A percentile compares a stretch with the other conserved stretches of the same genome.
phyloP scores from a whole-genome alignment of 2,888 invertebrate genomes.

The Coenonympha arcania region DNA sequence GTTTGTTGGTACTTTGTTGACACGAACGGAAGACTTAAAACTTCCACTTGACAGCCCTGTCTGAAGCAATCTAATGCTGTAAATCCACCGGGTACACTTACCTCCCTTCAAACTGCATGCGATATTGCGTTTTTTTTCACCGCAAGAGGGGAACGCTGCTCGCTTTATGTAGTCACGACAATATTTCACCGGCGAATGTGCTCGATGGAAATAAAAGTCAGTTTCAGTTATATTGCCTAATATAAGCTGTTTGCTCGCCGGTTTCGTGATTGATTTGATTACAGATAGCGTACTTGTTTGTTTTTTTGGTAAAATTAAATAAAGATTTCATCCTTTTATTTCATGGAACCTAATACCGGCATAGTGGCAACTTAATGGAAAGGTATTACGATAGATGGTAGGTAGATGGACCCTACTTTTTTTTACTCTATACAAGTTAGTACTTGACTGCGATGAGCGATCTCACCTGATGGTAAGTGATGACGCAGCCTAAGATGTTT shows the following conservation, averaged over 20 bases:
- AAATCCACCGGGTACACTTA: slow-evolving; percentile 71
- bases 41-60: slow-evolving; percentile 53
- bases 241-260: not conserved
- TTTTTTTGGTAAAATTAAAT: not conserved
- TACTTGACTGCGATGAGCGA: too few relatives aligned
- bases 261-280: not conserved
- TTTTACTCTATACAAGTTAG: too few relatives aligned
- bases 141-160: slow-evolving; percentile 44
- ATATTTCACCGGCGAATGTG: slow-evolving; percentile 28
- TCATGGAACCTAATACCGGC: too few relatives aligned
- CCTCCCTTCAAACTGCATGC: slow-evolving; percentile 67
- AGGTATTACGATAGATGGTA: too few relatives aligned
- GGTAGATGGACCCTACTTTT: too few relatives aligned
- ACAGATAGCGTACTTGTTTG: not conserved
- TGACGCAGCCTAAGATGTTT: too few relatives aligned
- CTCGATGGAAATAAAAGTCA: slow-evolving; percentile 20
- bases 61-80: slow-evolving; percentile 66
- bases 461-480: too few relatives aligned
- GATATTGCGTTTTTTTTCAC: slow-evolving; percentile 69
- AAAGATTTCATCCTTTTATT: too few relatives aligned
- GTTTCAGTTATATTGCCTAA: slow-evolving; percentile 13
- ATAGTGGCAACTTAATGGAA: too few relatives aligned
- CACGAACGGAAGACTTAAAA: slow-evolving; percentile 34
- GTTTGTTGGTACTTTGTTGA: slow-evolving; percentile 34
- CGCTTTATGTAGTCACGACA: slow-evolving; percentile 50